phyloP scores from a whole-genome alignment of 2,797 vertebrate genomes.

The Sitta carolinensis region DNA sequence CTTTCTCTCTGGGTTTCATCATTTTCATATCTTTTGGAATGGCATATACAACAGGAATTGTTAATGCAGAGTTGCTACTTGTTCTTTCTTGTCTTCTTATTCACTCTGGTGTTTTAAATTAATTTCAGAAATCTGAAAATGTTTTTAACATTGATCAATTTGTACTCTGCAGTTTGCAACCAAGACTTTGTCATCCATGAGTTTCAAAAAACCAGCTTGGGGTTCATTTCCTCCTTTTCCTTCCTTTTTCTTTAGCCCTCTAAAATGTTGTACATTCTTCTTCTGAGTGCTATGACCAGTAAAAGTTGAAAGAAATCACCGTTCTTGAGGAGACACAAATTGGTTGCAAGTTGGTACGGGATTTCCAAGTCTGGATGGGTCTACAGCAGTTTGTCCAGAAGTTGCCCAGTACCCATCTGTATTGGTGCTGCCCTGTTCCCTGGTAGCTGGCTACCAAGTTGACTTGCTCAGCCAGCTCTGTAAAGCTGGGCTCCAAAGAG shows the following conservation, averaged over 20 bases:
- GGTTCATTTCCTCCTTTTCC: not conserved
- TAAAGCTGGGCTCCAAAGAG: rapidly evolving
- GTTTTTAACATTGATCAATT: not conserved
- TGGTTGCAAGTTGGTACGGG: not conserved
- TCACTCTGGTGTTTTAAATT: not conserved
- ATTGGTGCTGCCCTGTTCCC: rapidly evolving
- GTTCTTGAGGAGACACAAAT: not conserved
- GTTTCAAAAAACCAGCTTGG: not conserved
- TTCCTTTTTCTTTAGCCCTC: not conserved
- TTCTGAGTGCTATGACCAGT: not conserved
- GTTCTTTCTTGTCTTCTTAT: not conserved
- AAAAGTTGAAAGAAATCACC: not conserved
- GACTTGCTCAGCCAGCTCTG: not conserved
- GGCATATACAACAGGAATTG: rapidly evolving
- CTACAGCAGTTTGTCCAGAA: not conserved
- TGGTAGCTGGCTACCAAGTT: not conserved
- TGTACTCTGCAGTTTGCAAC: not conserved
- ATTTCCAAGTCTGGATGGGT: not conserved
- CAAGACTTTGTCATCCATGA: not conserved
- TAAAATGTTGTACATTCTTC: not conserved
- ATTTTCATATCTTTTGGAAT: not conserved
- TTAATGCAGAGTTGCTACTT: not conserved
- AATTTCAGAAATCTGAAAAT: not conserved
- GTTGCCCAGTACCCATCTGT: not conserved
- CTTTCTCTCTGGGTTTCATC: not conserved